Evolutionary conservation across 2,113 vertebrate genomes (phyloP).

Genomic region (Tapirus terrestris): DNA sequence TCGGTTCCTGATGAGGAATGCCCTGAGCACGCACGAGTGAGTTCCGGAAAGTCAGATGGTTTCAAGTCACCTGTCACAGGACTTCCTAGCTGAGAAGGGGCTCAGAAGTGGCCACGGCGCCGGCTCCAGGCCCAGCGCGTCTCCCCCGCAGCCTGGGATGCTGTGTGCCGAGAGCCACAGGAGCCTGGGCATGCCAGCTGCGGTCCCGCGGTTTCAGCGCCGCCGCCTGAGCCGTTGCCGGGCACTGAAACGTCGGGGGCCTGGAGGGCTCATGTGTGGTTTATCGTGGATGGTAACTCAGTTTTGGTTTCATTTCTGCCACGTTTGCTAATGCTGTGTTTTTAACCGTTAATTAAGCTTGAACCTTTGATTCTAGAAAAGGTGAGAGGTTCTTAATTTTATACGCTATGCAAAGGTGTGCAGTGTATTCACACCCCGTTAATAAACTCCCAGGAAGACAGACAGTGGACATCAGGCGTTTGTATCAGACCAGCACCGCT

Average conservation of each 20-base stretch:
- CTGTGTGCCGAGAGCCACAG: too few species aligned
- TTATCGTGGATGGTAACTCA: accelerated
- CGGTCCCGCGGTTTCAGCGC: too few species aligned
- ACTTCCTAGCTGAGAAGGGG: not conserved
- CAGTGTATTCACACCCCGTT: not conserved
- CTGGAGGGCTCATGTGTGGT: not conserved
- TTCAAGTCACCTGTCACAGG: accelerated
- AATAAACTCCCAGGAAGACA: accelerated
- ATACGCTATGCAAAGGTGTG: too few species aligned
- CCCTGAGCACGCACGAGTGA: too few species aligned
- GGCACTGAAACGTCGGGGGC: too few species aligned
- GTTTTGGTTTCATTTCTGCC: not conserved
- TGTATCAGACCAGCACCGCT: accelerated
- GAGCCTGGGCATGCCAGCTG: accelerated
- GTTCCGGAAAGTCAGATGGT: not conserved
- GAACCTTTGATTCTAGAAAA: not conserved
- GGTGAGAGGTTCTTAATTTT: not conserved
- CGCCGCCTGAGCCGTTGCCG: not conserved
- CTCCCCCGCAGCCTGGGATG: accelerated
- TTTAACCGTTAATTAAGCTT: not conserved
- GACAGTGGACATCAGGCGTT: not conserved
- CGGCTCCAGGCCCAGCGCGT: not conserved
- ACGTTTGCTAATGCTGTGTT: not conserved
- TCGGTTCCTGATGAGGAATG: accelerated
- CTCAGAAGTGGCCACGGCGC: not conserved